Evolutionary conservation across 2,113 vertebrate genomes (phyloP).

Genomic region (Gallinago paraguaiae): DNA sequence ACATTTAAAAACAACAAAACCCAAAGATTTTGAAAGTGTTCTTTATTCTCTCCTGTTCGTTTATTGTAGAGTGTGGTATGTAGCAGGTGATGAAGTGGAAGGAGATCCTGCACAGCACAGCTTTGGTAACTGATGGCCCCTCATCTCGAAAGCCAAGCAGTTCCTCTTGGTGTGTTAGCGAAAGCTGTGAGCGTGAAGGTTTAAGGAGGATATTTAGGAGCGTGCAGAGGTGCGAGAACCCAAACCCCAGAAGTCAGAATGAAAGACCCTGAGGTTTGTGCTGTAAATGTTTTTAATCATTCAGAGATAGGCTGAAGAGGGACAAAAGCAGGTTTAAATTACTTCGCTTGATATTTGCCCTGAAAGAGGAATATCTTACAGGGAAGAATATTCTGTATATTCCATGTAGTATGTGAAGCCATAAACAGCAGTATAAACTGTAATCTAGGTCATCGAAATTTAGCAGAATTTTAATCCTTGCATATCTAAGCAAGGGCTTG

Average conservation of each 20-base stretch:
- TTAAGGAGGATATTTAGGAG: not conserved
- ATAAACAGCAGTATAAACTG: not conserved
- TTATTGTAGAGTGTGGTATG: not conserved
- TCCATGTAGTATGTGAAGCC: not conserved
- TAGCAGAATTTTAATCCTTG: not conserved
- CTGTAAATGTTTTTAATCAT: not conserved
- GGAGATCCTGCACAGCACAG: not conserved
- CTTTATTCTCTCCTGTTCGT: not conserved
- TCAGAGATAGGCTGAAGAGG: not conserved
- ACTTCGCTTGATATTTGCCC: not conserved
- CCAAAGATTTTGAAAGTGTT: not conserved
- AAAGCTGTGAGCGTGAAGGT: not conserved
- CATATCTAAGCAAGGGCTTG: not conserved
- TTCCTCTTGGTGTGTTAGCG: not conserved
- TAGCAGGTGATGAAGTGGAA: not conserved
- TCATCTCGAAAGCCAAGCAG: not conserved
- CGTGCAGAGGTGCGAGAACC: not conserved
- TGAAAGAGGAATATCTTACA: not conserved
- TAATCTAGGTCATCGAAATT: not conserved
- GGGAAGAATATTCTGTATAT: not conserved
- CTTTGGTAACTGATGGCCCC: not conserved
- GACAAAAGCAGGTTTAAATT: not conserved
- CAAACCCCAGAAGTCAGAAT: not conserved
- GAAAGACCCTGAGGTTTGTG: not conserved
- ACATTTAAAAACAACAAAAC: not conserved